Conservation (phyloP, 2,113 vertebrate species). For the Sinosuthora webbiana region DNA sequence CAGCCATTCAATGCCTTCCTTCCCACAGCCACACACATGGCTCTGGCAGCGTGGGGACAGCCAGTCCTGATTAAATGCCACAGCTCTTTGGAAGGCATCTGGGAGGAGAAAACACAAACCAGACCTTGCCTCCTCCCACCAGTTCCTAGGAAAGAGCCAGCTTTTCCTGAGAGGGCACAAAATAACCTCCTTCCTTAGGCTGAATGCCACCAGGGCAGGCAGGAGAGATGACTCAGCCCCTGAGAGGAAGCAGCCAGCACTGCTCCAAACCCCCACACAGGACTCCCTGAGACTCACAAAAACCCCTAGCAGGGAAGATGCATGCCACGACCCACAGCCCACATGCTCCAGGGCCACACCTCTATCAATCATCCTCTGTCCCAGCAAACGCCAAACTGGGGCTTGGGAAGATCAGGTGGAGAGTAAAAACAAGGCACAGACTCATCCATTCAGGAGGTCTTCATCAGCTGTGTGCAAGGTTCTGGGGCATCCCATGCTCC, state of each 20-base stretch:
- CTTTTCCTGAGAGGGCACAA: neutral
- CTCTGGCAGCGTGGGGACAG: fast-evolving
- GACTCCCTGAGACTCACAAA: neutral
- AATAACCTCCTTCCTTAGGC: neutral
- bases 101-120: neutral
- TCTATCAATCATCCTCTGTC: neutral
- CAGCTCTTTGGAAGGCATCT: neutral
- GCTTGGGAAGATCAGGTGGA: neutral
- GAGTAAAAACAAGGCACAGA: neutral
- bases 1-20: fast-evolving
- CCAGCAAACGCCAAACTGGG: neutral
- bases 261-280: neutral
- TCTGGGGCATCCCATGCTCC: neutral
- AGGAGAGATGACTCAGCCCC: neutral
- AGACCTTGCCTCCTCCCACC: neutral
- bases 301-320: neutral
- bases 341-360: fast-evolving
- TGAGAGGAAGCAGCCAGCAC: fast-evolving
- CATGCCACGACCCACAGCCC: neutral
- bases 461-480: neutral
- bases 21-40: neutral
- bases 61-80: neutral
- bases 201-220: fast-evolving
- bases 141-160: neutral
- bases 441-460: neutral